Conservation (phyloP, 2,797 vertebrate genomes). For the Lemur catta region DNA sequence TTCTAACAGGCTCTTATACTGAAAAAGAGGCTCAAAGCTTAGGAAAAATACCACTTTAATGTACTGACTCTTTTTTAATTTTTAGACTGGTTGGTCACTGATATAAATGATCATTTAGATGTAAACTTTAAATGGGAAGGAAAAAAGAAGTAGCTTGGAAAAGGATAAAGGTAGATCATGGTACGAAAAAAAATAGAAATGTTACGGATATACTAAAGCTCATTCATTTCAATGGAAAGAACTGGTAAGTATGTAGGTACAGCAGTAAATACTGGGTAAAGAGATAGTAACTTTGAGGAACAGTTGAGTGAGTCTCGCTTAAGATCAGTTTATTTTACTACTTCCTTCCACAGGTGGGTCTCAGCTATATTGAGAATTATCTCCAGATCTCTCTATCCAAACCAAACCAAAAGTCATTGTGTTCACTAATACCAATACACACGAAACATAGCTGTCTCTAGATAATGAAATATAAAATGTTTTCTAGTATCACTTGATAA, state of each 20-base stretch:
- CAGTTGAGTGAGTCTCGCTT: neutral
- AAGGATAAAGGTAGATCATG: neutral
- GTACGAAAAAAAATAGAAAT: neutral
- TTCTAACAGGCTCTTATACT: neutral
- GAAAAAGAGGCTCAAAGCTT: neutral
- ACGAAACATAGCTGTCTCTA: neutral
- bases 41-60: neutral
- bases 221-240: neutral
- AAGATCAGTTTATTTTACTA: neutral
- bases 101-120: neutral
- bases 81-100: neutral
- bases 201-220: neutral
- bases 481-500: constrained; percentile 26
- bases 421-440: neutral
- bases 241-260: neutral
- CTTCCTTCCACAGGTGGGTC: neutral
- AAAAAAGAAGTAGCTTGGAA: constrained; percentile 27
- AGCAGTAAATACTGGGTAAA: neutral
- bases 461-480: neutral
- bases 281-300: neutral
- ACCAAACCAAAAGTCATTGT: neutral
- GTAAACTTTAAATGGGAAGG: constrained; percentile 35
- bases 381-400: neutral
- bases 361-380: neutral
- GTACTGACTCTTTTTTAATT: neutral